phyloP scores from a whole-genome alignment of 2,888 invertebrate species.

The Ectemnius cavifrons region DNA sequence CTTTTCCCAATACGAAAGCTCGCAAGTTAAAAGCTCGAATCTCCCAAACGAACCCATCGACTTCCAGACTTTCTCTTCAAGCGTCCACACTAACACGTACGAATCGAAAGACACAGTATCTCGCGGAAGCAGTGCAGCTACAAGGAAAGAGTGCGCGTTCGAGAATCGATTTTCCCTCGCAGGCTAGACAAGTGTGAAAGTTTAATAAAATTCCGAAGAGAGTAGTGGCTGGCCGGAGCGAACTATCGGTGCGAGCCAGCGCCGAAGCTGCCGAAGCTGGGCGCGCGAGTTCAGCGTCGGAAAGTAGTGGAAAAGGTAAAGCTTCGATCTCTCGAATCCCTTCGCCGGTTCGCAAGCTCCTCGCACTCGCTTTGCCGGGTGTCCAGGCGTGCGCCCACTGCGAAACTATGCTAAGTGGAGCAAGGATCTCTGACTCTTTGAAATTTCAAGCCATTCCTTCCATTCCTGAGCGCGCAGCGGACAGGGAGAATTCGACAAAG shows the following conservation, averaged over 20 bases:
- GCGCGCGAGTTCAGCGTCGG: not conserved
- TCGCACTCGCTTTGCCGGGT: not conserved
- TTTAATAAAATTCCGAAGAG: constrained; percentile 55
- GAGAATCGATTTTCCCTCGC: constrained; percentile 50
- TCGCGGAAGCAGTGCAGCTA: not conserved
- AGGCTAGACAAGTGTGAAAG: constrained; percentile 44
- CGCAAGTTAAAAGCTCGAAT: too few relatives aligned
- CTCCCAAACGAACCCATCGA: too few relatives aligned
- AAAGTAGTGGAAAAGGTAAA: constrained; percentile 18
- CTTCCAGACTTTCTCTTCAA: too few relatives aligned
- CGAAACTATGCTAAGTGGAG: constrained; percentile 7
- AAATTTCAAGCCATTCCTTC: constrained; percentile 14
- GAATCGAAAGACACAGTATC: not conserved
- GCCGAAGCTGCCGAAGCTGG: too few relatives aligned
- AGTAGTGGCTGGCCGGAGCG: not conserved
- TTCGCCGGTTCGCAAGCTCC: not conserved
- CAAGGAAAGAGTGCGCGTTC: constrained; percentile 22
- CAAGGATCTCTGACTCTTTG: constrained; percentile 6
- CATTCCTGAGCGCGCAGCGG: too few relatives aligned
- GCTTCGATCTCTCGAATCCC: constrained; percentile 4
- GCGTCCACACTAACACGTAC: too few relatives aligned
- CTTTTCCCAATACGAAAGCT: too few relatives aligned
- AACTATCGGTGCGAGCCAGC: too few relatives aligned
- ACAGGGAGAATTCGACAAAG: not conserved
- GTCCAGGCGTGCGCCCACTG: not conserved